These are phyloP conservation scores for Electrophaes corylata DNA, from an alignment of 2,888 invertebrate genomes.

Conservation along the genomic window DNA sequence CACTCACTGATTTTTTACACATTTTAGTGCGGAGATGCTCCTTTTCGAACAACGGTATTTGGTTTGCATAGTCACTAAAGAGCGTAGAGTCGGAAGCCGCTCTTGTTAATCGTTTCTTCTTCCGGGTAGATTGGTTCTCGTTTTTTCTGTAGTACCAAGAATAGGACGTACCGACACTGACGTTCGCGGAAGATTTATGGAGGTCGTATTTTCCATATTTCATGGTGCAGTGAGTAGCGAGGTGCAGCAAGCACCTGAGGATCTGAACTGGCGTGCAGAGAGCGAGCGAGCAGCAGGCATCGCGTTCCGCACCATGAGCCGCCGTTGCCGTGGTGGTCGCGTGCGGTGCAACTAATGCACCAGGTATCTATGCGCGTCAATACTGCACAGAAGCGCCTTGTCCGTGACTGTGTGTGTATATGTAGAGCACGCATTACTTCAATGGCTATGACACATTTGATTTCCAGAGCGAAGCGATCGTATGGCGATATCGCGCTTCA, in stretches of 20 bases:
- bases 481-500: constrained; percentile 63
- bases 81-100: constrained; percentile 79
- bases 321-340: constrained; percentile 53
- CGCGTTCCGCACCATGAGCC: constrained; percentile 67
- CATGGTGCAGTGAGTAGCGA: constrained; percentile 66
- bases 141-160: constrained; percentile 81
- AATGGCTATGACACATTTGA: constrained; percentile 67
- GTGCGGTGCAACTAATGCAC: constrained; percentile 63
- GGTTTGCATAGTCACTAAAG: constrained; percentile 80
- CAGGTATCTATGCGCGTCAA: constrained; percentile 50
- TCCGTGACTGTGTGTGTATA: constrained; percentile 59
- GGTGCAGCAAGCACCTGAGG: constrained; percentile 65
- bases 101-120: constrained; percentile 65
- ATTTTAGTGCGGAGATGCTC: constrained; percentile 61
- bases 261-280: constrained; percentile 57
- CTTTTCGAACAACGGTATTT: constrained; percentile 76
- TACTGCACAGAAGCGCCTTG: constrained; percentile 46
- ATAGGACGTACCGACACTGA: constrained; percentile 78
- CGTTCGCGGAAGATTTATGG: constrained; percentile 75
- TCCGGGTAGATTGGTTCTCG: constrained; percentile 62
- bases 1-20: constrained; percentile 73
- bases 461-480: constrained; percentile 76
- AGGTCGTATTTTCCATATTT: constrained; percentile 83
- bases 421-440: constrained; percentile 63
- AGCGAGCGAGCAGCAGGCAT: constrained; percentile 63